A percentile compares a stretch with the other conserved stretches of the same genome.
Evolutionary conservation across 2,113 vertebrate genomes (phyloP).

Genomic region (Myiozetetes cayanensis): DNA sequence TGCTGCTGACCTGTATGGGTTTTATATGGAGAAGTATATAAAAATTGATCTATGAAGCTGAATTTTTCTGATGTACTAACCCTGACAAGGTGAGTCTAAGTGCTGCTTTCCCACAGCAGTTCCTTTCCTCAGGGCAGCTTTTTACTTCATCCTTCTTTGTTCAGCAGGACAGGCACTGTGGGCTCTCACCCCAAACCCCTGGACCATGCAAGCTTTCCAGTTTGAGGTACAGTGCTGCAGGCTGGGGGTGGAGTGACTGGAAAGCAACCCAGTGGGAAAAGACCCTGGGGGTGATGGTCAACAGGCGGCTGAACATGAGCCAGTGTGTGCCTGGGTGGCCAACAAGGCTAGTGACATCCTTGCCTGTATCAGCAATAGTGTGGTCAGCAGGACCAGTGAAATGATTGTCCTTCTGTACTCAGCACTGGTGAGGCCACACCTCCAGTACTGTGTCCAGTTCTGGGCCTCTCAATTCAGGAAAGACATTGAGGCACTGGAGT

Average conservation of each 20-base stretch:
- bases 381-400: not conserved
- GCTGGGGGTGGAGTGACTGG: not conserved
- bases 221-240: rapidly evolving
- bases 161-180: rapidly evolving
- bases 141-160: too few species aligned
- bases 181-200: rapidly evolving
- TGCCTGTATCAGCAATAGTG: not conserved
- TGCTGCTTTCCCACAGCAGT: rapidly evolving
- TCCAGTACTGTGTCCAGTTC: not conserved
- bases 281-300: too few species aligned
- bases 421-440: not conserved
- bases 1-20: not conserved
- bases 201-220: rapidly evolving
- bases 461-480: not conserved
- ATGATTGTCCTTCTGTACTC: not conserved
- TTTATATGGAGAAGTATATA: not conserved
- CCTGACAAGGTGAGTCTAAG: too few species aligned
- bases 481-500: not conserved
- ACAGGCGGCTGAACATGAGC: too few species aligned
- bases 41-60: not conserved
- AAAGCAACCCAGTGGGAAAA: not conserved
- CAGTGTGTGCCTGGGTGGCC: not conserved
- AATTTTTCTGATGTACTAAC: not conserved
- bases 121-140: not conserved
- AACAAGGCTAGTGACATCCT: not conserved